Conservation (phyloP, 2,888 invertebrate species). For the Harpagoxenus sublaevis region DNA sequence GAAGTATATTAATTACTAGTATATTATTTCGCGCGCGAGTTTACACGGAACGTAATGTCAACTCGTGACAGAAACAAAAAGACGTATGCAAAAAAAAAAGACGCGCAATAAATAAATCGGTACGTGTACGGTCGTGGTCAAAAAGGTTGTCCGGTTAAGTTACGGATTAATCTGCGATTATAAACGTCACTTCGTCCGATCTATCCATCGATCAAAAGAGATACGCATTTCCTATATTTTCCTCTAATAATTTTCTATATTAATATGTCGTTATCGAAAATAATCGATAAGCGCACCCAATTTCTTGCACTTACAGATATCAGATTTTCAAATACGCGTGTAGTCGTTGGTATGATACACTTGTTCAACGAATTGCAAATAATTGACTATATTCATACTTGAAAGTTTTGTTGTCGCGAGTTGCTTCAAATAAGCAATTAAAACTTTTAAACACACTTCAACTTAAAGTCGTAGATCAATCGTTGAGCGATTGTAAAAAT, state of each 20-base stretch:
- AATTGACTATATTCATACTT: not conserved
- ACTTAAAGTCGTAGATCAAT: not conserved
- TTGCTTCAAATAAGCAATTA: not conserved
- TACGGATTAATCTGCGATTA: not conserved
- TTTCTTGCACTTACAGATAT: conserved; percentile 28
- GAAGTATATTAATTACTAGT: conserved; percentile 34
- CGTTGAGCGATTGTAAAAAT: conserved; percentile 14
- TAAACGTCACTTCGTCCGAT: not conserved
- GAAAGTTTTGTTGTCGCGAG: not conserved
- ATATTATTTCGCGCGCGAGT: conserved; percentile 12
- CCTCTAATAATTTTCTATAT: not conserved
- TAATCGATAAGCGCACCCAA: conserved; percentile 39
- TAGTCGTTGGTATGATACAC: conserved; percentile 33
- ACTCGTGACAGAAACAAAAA: conserved; percentile 43
- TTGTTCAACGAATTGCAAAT: conserved; percentile 8
- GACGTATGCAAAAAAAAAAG: conserved; percentile 56
- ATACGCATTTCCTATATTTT: not conserved
- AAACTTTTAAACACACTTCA: conserved; percentile 5
- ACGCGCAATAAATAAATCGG: not conserved
- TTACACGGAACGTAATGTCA: conserved; percentile 1
- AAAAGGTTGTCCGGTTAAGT: too few species aligned
- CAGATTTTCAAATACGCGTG: conserved; percentile 4
- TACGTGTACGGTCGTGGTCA: not conserved
- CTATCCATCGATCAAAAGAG: not conserved
- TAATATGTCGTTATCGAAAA: conserved; percentile 28